Evolutionary conservation across 2,797 vertebrate species (phyloP), one percentile per base, ranked within the genome.

Genomic region (Staurois parvus): DNA sequence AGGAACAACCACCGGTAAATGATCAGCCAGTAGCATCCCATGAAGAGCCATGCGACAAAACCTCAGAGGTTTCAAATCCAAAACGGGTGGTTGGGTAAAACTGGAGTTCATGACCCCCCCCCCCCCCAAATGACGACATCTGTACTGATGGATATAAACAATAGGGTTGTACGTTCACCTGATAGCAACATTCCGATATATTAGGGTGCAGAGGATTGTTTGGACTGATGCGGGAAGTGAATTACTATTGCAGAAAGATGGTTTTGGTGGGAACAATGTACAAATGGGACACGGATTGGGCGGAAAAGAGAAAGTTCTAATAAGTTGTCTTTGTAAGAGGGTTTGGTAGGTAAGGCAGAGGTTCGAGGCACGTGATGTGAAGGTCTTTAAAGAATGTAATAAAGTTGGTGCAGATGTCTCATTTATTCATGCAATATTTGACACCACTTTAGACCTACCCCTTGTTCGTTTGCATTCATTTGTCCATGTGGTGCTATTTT

Each of bases 341-440:
- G 70, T 29, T 84, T 26, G 10, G 85, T 69, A 87, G 34, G 85
- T 87, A 37, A 66, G 13, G 34, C 42, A 68, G 76, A 29, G 75
- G 81, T 64, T 4, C 28, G 81, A 45, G 69, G 85, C 79, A 87
- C 30, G 85, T 87, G 85, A 86, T 40, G 9, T 7, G 72, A 67
- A 62, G 32, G 15, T 12, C 56, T 26, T 56, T 45, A 26, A 30
- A 30, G 37, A 37, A 29, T 45, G 26, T 75, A 11, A 28, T 21
- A 19, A 45, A 77, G 9, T 7, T 67, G 30, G 40, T 19, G 40
- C 72, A 37, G 26, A n/a, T 68, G 30, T 84, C 64, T 15, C 32
- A 70, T 21, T 42, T 19, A 28, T 75, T 30, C 26, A 37, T 56
- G 40, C 78, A 34, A 30, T 21, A 26, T 62, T 66, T 66, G 19